Evolutionary conservation across 1,140 invertebrate genomes (phyloP).

Genomic region (Bicyclus anynana): DNA sequence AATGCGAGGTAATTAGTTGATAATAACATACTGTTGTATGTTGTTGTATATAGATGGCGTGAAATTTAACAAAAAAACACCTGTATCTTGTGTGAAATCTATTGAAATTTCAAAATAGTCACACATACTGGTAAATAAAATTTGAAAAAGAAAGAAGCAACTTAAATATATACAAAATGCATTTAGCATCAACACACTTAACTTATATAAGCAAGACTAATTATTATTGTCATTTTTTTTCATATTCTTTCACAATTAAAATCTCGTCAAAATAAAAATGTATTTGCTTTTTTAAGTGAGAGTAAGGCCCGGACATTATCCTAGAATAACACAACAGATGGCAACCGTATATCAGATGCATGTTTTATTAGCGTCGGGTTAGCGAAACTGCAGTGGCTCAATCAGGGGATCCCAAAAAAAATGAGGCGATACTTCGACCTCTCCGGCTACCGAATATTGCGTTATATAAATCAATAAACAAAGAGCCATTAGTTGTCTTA

Average conservation of each 20-base stretch:
- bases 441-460: constrained; percentile 71
- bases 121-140: too few species aligned
- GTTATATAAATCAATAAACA: constrained; percentile 74
- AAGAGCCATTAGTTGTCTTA: constrained; percentile 72
- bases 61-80: not conserved
- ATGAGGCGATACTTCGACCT: constrained; percentile 50
- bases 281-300: too few species aligned
- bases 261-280: too few species aligned
- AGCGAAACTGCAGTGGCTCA: constrained; percentile 49
- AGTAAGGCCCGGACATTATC: too few species aligned
- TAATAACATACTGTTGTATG: too few species aligned
- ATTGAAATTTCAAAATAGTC: not conserved
- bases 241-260: too few species aligned
- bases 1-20: not conserved
- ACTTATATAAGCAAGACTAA: too few species aligned
- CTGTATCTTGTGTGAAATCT: not conserved
- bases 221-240: too few species aligned
- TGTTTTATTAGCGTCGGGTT: constrained; percentile 38
- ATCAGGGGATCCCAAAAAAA: constrained; percentile 52
- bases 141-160: too few species aligned
- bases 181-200: too few species aligned
- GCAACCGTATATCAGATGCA: not conserved
- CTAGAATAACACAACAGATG: not conserved
- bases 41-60: not conserved
- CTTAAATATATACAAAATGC: too few species aligned